These are phyloP conservation scores for Acipenser transmontanus DNA, from an alignment of 2,797 vertebrate species.

Conservation along the genomic window DNA sequence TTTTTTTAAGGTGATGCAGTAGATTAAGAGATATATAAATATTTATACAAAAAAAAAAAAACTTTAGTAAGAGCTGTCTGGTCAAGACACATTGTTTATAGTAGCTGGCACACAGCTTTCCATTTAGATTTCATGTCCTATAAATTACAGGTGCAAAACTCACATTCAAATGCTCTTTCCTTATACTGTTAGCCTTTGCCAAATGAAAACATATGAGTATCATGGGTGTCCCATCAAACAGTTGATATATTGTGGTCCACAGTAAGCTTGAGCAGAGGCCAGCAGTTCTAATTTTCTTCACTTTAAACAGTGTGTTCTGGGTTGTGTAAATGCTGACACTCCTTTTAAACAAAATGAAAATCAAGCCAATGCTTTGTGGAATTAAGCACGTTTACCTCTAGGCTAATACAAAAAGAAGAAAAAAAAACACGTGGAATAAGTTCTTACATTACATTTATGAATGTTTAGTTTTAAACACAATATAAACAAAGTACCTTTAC, in stretches of 20 bases:
- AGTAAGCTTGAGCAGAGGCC: constrained; percentile 84
- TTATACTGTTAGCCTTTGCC: constrained; percentile 78
- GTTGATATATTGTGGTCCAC: constrained; percentile 89
- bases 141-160: constrained; percentile 49
- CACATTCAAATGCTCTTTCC: constrained; percentile 81
- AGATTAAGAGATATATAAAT: constrained; percentile 33
- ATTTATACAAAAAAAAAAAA: too few relatives aligned
- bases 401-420: constrained; percentile 60
- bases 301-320: constrained; percentile 81
- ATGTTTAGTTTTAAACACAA: constrained; percentile 60
- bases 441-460: constrained; percentile 64
- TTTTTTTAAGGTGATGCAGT: constrained; percentile 34
- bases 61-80: too few relatives aligned
- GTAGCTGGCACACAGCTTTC: constrained; percentile 2
- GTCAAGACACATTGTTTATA: constrained; percentile 22
- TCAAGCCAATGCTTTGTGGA: constrained; percentile 16
- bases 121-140: constrained; percentile 14
- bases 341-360: constrained; percentile 81
- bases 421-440: constrained; percentile 50
- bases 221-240: constrained; percentile 86
- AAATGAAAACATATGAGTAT: constrained; percentile 95
- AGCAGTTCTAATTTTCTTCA: constrained; percentile 92
- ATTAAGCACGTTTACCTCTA: constrained; percentile 61
- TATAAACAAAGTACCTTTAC: too few relatives aligned
- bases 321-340: constrained; percentile 83